Evolutionary conservation across 30 jellyfish, hydroid and myxozoan genomes (phyloP), one percentile per base, ranked within the genome.

Genomic region (Cassiopea xamachana): DNA sequence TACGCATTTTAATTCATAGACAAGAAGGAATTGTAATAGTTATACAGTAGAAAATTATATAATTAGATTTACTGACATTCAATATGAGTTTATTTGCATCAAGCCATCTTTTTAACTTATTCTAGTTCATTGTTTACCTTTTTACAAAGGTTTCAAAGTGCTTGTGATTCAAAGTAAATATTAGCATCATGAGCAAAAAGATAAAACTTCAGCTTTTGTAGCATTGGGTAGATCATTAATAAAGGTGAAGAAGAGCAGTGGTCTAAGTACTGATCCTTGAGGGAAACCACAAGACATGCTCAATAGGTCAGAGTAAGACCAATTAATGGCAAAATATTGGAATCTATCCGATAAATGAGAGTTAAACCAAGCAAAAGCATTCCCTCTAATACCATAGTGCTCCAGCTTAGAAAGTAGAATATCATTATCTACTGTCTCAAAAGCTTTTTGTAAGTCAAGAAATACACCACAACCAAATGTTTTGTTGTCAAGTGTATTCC

Each of bases 311-410:
- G 64, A 51, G 9, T 51, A 2, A 2, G 8, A 2, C 4, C 9
- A 4, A 51, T 51, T 9, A 51, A 51, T 9, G 4, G 64, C 64
- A 51, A 51, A 4, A 9, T 2, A 51, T 51, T 51, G 64, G 9
- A 2, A 51, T 9, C 64, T 51, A 9, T 51, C 64, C 9, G 64
- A 51, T 4, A 51, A 9, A 51, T 51, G 9, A 51, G 8, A 4
- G 8, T 4, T 51, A 51, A 51, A 51, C 64, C 64, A 51, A 51
- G 64, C 64, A 51, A 51, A 51, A 58, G 82, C 81, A 48, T 19
- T 27, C 14, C 96, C 96, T 47, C 92, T 61, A 48, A 81, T 73
- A 60, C 96, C 96, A 89, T 81, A 89, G 80, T 80, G 82, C 74
- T 81, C 93, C 48, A 80, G 92, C 83, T 89, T 89, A 18, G 60